Conservation (phyloP, 1,140 invertebrate species). For the Paramacrobiotus metropolitanus region DNA sequence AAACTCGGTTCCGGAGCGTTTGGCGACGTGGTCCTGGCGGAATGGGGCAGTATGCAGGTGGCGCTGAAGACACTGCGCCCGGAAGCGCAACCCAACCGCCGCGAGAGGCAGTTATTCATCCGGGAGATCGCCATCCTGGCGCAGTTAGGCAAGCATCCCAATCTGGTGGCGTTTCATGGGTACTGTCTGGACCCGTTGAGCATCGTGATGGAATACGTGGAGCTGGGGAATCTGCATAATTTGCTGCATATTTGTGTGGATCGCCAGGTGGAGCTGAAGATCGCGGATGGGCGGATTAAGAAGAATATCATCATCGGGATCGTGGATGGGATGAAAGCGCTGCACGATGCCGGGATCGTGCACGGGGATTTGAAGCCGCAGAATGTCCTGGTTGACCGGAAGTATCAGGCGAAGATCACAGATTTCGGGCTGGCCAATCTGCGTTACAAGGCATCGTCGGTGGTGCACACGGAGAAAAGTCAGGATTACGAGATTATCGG, state of each 20-base stretch:
- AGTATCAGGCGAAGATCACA: conserved; percentile 9
- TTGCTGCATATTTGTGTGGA: conserved; percentile 9
- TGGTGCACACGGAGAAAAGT: not conserved
- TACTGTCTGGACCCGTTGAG: conserved; percentile 8
- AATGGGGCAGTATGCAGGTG: not conserved
- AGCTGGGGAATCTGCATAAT: conserved; percentile 5
- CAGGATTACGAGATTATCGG: not conserved
- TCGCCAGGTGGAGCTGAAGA: conserved; percentile 6
- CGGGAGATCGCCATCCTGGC: conserved; percentile 6
- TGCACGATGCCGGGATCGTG: conserved; percentile 87
- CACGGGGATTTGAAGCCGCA: conserved; percentile 96
- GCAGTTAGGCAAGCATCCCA: conserved; percentile 6
- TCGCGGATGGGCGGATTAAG: conserved; percentile 9
- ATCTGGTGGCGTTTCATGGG: conserved; percentile 5
- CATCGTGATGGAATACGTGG: conserved; percentile 8
- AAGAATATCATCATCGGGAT: conserved; percentile 6
- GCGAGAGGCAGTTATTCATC: conserved; percentile 3
- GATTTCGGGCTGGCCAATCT: conserved; percentile 9
- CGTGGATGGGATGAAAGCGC: conserved; percentile 82
- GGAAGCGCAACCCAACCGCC: not conserved
- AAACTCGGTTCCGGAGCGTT: conserved; percentile 3
- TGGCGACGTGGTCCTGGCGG: not conserved
- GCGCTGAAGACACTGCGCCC: conserved; percentile 2
- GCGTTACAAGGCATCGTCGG: conserved; percentile 5
- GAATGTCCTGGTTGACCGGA: conserved; percentile 72